Conservation (phyloP, 2,797 vertebrate species). For the Petrocephalus schoutedeni region DNA sequence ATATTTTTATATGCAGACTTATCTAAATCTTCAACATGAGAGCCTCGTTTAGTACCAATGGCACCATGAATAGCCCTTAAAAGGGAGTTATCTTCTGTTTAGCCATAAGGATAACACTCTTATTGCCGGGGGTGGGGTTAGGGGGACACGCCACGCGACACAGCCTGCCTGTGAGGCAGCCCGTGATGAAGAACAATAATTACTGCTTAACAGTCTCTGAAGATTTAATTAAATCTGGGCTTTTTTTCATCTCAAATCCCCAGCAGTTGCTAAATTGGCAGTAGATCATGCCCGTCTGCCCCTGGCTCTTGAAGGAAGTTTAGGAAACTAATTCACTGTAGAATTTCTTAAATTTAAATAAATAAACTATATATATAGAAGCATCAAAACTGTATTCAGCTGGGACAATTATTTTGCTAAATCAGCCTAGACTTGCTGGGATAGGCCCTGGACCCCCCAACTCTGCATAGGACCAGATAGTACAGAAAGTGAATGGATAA, state of each 20-base stretch:
- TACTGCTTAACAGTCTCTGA: neutral
- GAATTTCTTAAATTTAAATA: neutral
- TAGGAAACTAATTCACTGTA: neutral
- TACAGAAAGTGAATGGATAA: neutral
- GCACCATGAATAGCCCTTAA: neutral
- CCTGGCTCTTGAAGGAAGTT: neutral
- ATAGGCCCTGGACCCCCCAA: neutral
- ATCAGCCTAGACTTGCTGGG: neutral
- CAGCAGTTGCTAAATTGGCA: constrained; percentile 14
- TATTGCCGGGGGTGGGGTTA: neutral
- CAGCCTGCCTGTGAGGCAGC: neutral
- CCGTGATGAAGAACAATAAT: constrained; percentile 8
- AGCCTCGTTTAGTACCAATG: neutral
- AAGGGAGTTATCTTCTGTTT: neutral
- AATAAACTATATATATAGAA: neutral
- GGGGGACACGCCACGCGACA: neutral
- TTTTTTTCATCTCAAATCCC: neutral
- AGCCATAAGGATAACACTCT: neutral
- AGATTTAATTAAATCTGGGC: constrained; percentile 18
- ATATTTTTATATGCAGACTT: constrained; percentile 13
- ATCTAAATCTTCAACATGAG: neutral
- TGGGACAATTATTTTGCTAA: neutral
- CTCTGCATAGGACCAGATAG: neutral
- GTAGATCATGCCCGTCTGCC: neutral
- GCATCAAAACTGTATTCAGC: neutral